Evolutionary conservation across 2,888 invertebrate genomes (phyloP).

Genomic region (Corbicula japonica): DNA sequence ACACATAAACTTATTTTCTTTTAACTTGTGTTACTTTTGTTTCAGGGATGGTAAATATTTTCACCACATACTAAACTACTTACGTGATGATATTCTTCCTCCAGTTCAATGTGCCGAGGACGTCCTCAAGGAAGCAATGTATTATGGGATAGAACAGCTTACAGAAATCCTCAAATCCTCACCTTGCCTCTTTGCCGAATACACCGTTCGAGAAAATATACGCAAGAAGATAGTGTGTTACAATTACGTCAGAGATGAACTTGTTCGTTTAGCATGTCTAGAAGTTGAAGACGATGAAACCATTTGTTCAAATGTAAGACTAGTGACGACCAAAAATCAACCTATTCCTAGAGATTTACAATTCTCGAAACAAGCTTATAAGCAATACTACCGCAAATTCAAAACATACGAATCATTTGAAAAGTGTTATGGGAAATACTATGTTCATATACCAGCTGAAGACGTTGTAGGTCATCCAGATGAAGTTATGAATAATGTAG

Average conservation of each 20-base stretch:
- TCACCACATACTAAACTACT: conserved; percentile 78
- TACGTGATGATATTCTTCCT: conserved; percentile 79
- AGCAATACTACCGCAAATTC: conserved; percentile 74
- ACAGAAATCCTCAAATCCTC: conserved; percentile 72
- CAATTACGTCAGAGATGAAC: conserved; percentile 66
- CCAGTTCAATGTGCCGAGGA: conserved; percentile 69
- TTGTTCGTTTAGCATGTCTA: conserved; percentile 66
- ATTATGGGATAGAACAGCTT: conserved; percentile 77
- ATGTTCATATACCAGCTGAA: conserved; percentile 68
- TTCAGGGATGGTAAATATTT: conserved; percentile 80
- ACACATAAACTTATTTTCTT: too few relatives aligned
- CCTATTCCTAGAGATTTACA: conserved; percentile 74
- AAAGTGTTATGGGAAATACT: conserved; percentile 70
- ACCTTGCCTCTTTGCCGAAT: conserved; percentile 74
- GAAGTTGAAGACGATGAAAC: conserved; percentile 68
- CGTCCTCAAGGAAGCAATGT: conserved; percentile 80
- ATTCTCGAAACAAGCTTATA: conserved; percentile 75
- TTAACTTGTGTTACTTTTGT: too few relatives aligned
- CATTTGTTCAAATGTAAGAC: conserved; percentile 65
- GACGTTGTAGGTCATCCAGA: conserved; percentile 68
- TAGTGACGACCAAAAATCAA: conserved; percentile 73
- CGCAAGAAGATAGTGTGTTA: conserved; percentile 70
- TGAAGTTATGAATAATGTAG: conserved; percentile 67
- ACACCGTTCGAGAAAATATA: conserved; percentile 72
- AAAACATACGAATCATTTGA: conserved; percentile 70